A percentile compares a stretch with the other conserved stretches of the same genome.
These are phyloP conservation scores for Empidonax alnorum DNA, from an alignment of 2,113 vertebrate species.

Conservation along the genomic window DNA sequence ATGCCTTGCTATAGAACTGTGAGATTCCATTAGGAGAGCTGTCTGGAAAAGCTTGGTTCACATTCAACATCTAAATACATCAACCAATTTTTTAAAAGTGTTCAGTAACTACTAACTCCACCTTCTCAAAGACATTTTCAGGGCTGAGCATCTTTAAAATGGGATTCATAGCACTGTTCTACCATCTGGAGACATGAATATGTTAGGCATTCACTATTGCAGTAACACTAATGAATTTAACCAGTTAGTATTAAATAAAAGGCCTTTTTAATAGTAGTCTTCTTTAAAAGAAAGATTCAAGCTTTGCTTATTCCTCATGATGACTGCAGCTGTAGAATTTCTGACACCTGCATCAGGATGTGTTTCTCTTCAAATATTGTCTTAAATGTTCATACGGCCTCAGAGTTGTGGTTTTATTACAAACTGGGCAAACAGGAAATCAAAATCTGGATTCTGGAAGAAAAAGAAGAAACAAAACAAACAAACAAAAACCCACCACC, in stretches of 20 bases:
- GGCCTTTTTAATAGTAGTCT: not conserved
- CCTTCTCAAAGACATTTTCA: slow-evolving; percentile 2
- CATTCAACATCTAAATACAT: slow-evolving; percentile 5
- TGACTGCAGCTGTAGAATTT: not conserved
- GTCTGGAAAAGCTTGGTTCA: slow-evolving; percentile 14
- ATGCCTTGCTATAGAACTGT: not conserved
- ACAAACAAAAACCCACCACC: not conserved
- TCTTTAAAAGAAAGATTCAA: not conserved
- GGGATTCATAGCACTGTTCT: not conserved
- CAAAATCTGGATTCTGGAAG: not conserved
- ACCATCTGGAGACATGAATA: not conserved
- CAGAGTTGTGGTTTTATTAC: slow-evolving; percentile 20
- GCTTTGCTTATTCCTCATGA: not conserved
- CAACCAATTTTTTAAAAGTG: not conserved
- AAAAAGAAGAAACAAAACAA: not conserved
- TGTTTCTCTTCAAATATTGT: slow-evolving; percentile 15
- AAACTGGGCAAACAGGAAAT: not conserved
- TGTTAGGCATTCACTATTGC: not conserved
- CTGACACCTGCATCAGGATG: not conserved
- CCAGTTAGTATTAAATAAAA: not conserved
- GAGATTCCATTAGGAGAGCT: slow-evolving; percentile 18
- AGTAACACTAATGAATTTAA: not conserved
- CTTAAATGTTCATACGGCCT: not conserved
- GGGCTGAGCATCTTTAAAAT: not conserved
- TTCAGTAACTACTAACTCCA: not conserved